Evolutionary conservation across 2,113 vertebrate genomes (phyloP).

Genomic region (Cairina moschata): DNA sequence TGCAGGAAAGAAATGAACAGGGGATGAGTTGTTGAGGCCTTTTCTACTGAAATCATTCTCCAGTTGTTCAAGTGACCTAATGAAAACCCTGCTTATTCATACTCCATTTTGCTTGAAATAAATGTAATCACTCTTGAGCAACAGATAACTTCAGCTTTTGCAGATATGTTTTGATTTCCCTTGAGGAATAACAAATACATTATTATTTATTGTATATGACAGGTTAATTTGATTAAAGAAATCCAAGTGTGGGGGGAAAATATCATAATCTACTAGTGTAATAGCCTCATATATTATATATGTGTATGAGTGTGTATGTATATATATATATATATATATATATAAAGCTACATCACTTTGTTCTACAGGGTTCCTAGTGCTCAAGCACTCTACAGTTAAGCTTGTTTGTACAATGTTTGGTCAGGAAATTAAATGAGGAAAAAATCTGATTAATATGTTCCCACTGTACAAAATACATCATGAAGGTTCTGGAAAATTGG

Average conservation of each 20-base stretch:
- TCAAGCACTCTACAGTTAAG: background rate
- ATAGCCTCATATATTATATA: background rate
- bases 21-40: background rate
- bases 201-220: background rate
- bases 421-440: background rate
- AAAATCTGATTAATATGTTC: background rate
- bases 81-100: background rate
- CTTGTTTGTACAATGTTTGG: background rate
- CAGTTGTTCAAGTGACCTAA: background rate
- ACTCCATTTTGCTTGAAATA: background rate
- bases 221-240: background rate
- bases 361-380: background rate
- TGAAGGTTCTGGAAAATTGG: background rate
- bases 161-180: background rate
- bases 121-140: background rate
- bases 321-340: too few relatives aligned
- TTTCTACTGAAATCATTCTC: background rate
- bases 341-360: background rate
- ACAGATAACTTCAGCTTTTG: background rate
- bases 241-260: background rate
- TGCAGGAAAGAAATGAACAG: background rate
- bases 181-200: background rate
- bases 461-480: background rate
- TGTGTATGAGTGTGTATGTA: too few relatives aligned
- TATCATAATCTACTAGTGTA: background rate